A percentile compares a stretch with the other conserved stretches of the same genome.
Conservation (phyloP, 2,888 invertebrate species). For the Drosophila flavopinicola region DNA sequence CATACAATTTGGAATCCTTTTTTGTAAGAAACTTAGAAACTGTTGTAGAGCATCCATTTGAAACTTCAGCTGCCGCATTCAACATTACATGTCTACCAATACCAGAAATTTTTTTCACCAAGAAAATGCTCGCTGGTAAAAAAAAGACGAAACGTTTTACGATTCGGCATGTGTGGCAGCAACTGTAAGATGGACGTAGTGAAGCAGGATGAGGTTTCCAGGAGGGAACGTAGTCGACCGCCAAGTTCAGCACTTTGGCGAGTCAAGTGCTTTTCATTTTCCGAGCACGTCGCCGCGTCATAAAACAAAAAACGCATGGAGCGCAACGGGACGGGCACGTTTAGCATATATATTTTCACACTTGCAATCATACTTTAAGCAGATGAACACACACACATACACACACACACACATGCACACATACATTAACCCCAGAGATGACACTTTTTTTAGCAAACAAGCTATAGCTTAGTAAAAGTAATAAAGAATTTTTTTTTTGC, state of each 20-base stretch:
- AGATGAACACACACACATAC: conserved; percentile 46
- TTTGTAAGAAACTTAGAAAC: no score
- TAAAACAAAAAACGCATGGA: conserved; percentile 78
- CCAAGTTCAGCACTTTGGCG: conserved; percentile 76
- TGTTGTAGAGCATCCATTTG: conserved; percentile 18
- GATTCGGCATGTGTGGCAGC: conserved; percentile 72
- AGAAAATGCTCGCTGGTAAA: conserved; percentile 37
- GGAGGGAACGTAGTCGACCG: conserved; percentile 48
- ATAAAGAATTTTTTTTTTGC: no score
- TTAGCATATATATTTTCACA: conserved; percentile 80
- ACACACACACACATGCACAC: conserved; percentile 9
- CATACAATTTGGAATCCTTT: no score
- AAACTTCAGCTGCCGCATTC: conserved; percentile 8
- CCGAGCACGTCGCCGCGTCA: conserved; percentile 77
- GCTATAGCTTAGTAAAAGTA: background rate
- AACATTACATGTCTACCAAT: conserved; percentile 18
- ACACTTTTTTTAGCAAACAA: background rate
- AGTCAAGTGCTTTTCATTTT: conserved; percentile 79
- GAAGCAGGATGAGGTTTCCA: conserved; percentile 10
- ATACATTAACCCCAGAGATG: conserved; percentile 50
- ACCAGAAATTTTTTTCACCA: conserved; percentile 16
- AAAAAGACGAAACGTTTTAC: conserved; percentile 68
- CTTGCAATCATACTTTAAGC: conserved; percentile 80
- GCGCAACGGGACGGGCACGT: conserved; percentile 64
- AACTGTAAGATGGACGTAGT: conserved; percentile 5